Evolutionary conservation across 2,888 invertebrate genomes (phyloP), one percentile per base, ranked within the genome.

Genomic region (Hyposoter dolosus): DNA sequence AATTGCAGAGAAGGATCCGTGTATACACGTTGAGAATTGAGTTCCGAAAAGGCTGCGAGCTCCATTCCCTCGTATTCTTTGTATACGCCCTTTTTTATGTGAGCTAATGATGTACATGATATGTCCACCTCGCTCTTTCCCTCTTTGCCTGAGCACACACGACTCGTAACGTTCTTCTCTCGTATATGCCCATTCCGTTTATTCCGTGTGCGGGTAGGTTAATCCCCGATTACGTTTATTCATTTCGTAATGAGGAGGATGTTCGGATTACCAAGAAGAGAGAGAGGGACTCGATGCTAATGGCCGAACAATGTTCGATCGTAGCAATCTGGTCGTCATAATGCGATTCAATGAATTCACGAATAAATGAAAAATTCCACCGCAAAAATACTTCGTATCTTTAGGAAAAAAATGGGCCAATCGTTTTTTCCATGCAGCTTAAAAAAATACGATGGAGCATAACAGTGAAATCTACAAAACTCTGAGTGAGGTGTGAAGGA

Each of bases 161-260:
- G 15, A 47, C 47, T 72, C 47, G 72, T 28, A 65, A 80, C 23
- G 63, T 40, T 47, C 63, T 63, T 63, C 80, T 72, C 80, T 65
- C 47, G 72, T 35, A 63, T 72, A 28, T 63, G 47, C 66, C 17
- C 80, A 40, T 50, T 80, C 80, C 47, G 50, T 72, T 69, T 17
- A 80, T 68, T 50, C 40, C 65, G 43, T 32, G 78, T 74, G 63
- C 76, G 68, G 47, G 81, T 77, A 81, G 83, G 85, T 88, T 85
- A 88, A 88, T 88, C 81, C 60, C 77, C 83, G 86, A 85, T 88
- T 87, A 85, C 83, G 79, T 84, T 88, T 86, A 86, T 88, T 84
- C 84, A 88, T 84, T 83, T 79, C 84, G 75, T 86, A 86, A 88
- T 88, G 86, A 88, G 84, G 68, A 74, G 83, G 74, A 74, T 80